Evolutionary conservation across 1,140 invertebrate genomes (phyloP).

Genomic region (Atta texana): DNA sequence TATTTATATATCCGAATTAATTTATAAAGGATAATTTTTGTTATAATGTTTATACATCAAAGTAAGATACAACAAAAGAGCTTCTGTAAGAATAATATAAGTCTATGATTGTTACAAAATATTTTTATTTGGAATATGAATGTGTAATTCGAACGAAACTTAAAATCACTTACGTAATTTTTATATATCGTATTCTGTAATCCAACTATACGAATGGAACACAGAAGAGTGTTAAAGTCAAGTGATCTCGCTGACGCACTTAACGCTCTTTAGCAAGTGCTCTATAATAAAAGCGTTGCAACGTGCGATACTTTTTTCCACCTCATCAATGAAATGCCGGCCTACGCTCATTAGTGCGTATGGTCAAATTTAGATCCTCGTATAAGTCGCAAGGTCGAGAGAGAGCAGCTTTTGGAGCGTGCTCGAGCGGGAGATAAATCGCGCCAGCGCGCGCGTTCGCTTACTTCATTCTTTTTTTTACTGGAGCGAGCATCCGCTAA

Average conservation of each 20-base stretch:
- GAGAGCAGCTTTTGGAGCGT: slow-evolving; percentile 43
- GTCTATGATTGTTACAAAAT: not conserved
- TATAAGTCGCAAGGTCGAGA: slow-evolving; percentile 48
- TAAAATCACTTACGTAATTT: not conserved
- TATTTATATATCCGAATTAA: not conserved
- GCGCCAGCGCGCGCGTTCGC: slow-evolving; percentile 14
- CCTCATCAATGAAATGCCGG: slow-evolving; percentile 42
- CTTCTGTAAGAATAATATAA: not conserved
- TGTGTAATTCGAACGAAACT: slow-evolving; percentile 7
- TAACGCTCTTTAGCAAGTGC: slow-evolving; percentile 1
- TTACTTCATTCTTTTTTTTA: slow-evolving; percentile 18
- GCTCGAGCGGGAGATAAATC: slow-evolving; percentile 56
- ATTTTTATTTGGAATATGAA: not conserved
- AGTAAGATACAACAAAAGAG: not conserved
- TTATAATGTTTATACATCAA: not conserved
- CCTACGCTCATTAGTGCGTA: slow-evolving; percentile 54
- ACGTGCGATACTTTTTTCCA: slow-evolving; percentile 40
- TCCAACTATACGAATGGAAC: not conserved
- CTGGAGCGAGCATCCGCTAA: slow-evolving; percentile 25
- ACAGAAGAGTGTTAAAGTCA: not conserved
- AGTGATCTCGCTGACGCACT: slow-evolving; percentile 7
- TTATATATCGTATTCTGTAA: not conserved
- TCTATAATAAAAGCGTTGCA: slow-evolving; percentile 40
- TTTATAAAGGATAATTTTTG: not conserved
- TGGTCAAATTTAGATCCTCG: slow-evolving; percentile 60